Conservation (phyloP, 2,888 invertebrate genomes). For the Pachycephus smyrnensis region DNA sequence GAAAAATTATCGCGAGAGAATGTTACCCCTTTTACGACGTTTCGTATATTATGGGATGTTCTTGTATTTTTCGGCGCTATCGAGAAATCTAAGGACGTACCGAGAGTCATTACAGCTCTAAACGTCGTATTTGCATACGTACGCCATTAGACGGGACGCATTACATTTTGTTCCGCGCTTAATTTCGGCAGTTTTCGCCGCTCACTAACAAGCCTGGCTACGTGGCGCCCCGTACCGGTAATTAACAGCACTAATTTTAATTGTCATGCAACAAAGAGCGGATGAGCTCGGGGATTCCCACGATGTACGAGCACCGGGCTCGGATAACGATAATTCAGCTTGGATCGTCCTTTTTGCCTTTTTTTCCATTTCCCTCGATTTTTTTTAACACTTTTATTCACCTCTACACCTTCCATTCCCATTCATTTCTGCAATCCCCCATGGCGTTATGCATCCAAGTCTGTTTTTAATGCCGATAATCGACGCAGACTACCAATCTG, state of each 20-base stretch:
- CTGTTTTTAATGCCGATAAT: neutral
- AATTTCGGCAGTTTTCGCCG: constrained; percentile 57
- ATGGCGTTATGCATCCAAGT: neutral
- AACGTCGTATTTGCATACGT: constrained; percentile 26
- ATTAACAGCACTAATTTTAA: constrained; percentile 67
- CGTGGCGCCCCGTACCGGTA: constrained; percentile 43
- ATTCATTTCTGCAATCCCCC: neutral
- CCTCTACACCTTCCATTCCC: constrained; percentile 1
- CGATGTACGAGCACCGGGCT: constrained; percentile 35
- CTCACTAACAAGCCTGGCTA: constrained; percentile 51
- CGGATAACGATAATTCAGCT: constrained; percentile 59
- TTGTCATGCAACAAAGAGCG: constrained; percentile 63
- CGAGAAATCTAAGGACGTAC: constrained; percentile 6
- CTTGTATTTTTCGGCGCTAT: neutral
- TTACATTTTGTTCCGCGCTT: constrained; percentile 57
- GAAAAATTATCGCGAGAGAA: neutral
- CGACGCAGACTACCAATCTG: neutral
- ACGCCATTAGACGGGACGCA: constrained; percentile 50
- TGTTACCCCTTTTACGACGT: neutral
- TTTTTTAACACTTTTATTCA: constrained; percentile 20
- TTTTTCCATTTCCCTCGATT: constrained; percentile 22
- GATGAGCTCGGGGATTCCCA: constrained; percentile 58
- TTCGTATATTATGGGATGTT: neutral
- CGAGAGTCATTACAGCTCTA: constrained; percentile 4
- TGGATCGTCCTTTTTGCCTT: constrained; percentile 41